Evolutionary conservation across 2,113 vertebrate species (phyloP).

Genomic region (Chlamydotis undulata): DNA sequence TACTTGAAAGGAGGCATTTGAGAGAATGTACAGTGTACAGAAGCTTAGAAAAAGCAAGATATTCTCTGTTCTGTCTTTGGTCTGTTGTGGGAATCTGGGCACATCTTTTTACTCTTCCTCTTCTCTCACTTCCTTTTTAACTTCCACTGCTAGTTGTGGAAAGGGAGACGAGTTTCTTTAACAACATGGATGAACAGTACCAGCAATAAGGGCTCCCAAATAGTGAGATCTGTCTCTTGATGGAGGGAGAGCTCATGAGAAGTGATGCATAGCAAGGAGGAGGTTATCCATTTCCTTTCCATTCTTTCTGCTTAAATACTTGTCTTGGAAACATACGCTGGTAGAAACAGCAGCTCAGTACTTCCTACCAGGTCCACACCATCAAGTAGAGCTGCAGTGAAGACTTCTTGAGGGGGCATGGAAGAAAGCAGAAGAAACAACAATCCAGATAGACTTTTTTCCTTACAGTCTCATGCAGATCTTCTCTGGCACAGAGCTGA

Average conservation of each 20-base stretch:
- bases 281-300: neutral
- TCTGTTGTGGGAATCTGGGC: neutral
- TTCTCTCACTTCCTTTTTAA: neutral
- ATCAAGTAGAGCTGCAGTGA: neutral
- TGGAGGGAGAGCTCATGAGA: neutral
- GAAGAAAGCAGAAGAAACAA: neutral
- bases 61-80: neutral
- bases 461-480: neutral
- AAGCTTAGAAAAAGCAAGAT: neutral
- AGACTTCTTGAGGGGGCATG: neutral
- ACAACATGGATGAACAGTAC: neutral
- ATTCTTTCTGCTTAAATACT: neutral
- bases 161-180: neutral
- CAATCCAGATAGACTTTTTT: neutral
- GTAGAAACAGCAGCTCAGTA: neutral
- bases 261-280: neutral
- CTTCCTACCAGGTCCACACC: neutral
- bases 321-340: neutral
- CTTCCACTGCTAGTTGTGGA: neutral
- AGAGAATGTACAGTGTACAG: neutral
- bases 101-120: neutral
- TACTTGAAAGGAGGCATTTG: neutral
- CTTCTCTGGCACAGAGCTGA: neutral
- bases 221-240: neutral
- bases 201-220: neutral